Base-by-base conservation (phyloP, 2,113 vertebrate genomes). In the Oncorhynchus keta region DNA sequence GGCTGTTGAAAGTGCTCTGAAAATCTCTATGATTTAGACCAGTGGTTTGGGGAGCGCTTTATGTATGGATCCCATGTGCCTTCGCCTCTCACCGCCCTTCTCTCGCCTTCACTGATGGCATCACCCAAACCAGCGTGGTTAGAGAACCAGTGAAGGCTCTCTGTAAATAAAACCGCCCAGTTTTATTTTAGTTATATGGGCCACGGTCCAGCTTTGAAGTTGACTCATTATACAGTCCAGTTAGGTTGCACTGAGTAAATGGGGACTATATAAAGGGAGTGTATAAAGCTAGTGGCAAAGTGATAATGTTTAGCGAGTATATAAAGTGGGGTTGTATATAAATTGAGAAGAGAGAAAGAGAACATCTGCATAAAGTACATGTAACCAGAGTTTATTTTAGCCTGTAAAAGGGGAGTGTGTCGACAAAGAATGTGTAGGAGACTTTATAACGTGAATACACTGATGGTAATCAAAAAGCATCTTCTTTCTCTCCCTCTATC, bases 81-180 rank as follows among this genome's bases (percentile, higher is more conserved):
- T 69, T 26, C 7, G 22, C 16, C 71, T 35, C 57, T 62, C 16
- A 2, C 32, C 39, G 51, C 39, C 73, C 68, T 70, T 26, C 35
- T 48, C 66, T 48, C 49, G 32, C 66, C 48, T 14, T 66, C 65
- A 22, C 48, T 77, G 76, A 84, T 89, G 86, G 89, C 89, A 86
- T 90, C 90, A 90, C 87, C 80, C 65, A 70, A 76, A 83, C 86
- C 85, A 5, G 77, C 88, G 86, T 82, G 89, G 88, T 86, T 77
- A 82, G 85, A 79, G 87, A 85, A 26, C 76, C 77, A 76, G 67
- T 64, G 76, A 76, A 85, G 72, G 11, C 79, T 85, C 82, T 68
- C 83, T 86, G 32, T 89, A 88, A 87, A 90, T 86, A 87, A 87
- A 91, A 90, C 83, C 76, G 48, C 71, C 57, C 82, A 28, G 67